phyloP scores from a whole-genome alignment of 2,888 invertebrate genomes.

The Hemicrepidius hirtus region DNA sequence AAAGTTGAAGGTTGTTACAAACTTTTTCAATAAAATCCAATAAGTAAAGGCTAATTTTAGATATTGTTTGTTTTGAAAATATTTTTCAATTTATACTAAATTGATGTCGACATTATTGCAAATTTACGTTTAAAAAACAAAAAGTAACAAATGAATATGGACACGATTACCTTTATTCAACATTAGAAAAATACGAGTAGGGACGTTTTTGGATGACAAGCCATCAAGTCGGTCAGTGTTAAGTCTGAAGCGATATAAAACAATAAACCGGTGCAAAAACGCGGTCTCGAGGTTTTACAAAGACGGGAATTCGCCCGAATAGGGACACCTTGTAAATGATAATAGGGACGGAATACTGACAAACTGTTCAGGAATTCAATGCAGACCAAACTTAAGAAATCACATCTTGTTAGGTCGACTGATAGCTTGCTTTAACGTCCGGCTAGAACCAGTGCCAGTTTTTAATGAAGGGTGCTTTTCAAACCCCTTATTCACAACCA shows the following conservation, averaged over 20 bases:
- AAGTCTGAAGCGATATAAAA: conserved; percentile 38
- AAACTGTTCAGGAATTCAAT: conserved; percentile 39
- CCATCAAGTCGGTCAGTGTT: conserved; percentile 29
- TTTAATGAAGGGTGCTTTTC: conserved; percentile 13
- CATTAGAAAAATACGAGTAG: conserved; percentile 16
- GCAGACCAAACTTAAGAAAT: conserved; percentile 43
- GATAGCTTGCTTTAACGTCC: conserved; percentile 36
- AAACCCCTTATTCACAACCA: not conserved
- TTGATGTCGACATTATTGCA: not conserved
- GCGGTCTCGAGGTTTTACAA: conserved; percentile 31
- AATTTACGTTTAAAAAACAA: not conserved
- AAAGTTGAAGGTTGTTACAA: too few relatives aligned
- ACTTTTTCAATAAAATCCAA: too few relatives aligned
- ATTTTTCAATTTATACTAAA: not conserved
- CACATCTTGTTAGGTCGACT: conserved; percentile 40
- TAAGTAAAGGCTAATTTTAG: too few relatives aligned
- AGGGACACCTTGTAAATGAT: conserved; percentile 45
- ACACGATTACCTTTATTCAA: conserved; percentile 22
- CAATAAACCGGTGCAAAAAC: conserved; percentile 41
- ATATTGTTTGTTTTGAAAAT: too few relatives aligned
- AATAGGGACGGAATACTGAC: conserved; percentile 40
- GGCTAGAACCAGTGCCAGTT: conserved; percentile 22
- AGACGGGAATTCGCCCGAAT: conserved; percentile 40
- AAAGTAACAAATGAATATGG: conserved; percentile 13
- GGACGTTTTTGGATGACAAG: conserved; percentile 26